Conservation (phyloP, 1,140 invertebrate species). For the Asobara japonica region DNA sequence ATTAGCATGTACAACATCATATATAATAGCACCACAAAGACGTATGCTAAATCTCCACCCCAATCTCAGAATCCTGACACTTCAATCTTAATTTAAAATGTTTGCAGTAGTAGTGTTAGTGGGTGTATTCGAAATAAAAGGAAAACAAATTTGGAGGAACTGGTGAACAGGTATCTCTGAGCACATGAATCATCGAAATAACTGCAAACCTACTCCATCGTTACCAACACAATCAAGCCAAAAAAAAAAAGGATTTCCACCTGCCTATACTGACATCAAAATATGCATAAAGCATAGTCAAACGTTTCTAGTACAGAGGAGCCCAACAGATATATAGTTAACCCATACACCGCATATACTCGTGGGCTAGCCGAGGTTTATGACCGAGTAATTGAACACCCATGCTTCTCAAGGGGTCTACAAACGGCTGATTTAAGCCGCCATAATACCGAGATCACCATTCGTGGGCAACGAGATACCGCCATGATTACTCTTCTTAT, state of each 20-base stretch:
- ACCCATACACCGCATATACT: neutral
- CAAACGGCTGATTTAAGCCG: slow-evolving; percentile 51
- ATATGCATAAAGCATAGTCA: neutral
- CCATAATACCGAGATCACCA: slow-evolving; percentile 43
- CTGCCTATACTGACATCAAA: neutral
- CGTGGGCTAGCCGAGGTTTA: slow-evolving; percentile 44
- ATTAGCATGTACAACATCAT: too few species aligned
- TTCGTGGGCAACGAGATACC: slow-evolving; percentile 6
- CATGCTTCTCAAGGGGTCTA: slow-evolving; percentile 45
- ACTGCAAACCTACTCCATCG: too few species aligned
- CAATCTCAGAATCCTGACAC: too few species aligned
- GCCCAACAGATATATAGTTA: neutral
- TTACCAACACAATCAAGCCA: too few species aligned
- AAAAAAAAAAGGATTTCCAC: neutral
- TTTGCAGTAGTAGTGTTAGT: too few species aligned
- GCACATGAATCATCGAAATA: too few species aligned
- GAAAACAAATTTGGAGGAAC: too few species aligned
- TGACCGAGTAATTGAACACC: slow-evolving; percentile 56
- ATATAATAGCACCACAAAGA: too few species aligned
- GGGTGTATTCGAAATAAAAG: too few species aligned
- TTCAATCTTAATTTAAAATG: too few species aligned
- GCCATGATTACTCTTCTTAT: neutral
- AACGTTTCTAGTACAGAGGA: neutral
- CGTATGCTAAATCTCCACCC: too few species aligned
- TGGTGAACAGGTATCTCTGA: too few species aligned